phyloP scores from a whole-genome alignment of 2,888 invertebrate species.

The Autographa pulchrina region DNA sequence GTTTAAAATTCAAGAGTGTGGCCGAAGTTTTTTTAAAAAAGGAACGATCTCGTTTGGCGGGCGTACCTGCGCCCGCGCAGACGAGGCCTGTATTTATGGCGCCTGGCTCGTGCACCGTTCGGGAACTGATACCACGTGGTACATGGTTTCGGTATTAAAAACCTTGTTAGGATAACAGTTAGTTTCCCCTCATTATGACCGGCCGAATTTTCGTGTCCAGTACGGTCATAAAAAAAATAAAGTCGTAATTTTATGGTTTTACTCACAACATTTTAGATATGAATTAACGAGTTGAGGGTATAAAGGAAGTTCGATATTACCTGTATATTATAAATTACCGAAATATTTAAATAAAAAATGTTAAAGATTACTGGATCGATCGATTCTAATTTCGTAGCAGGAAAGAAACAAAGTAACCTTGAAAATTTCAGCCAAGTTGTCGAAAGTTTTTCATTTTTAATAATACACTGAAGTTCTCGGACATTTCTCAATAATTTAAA shows the following conservation, averaged over 20 bases:
- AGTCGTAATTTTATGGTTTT: constrained; percentile 38
- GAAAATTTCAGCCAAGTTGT: neutral
- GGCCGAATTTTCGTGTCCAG: constrained; percentile 36
- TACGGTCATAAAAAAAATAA: constrained; percentile 30
- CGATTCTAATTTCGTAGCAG: neutral
- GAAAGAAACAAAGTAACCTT: neutral
- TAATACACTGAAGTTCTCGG: neutral
- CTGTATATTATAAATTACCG: too few species aligned
- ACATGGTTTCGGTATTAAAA: constrained; percentile 75
- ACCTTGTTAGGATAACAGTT: constrained; percentile 86
- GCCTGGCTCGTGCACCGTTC: constrained; percentile 79
- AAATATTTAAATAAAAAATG: too few species aligned
- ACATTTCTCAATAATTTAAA: neutral
- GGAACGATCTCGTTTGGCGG: constrained; percentile 88
- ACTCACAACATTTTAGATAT: constrained; percentile 10
- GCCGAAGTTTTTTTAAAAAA: constrained; percentile 77
- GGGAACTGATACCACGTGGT: constrained; percentile 81
- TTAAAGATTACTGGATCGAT: neutral
- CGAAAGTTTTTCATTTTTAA: neutral
- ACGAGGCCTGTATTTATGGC: constrained; percentile 88
- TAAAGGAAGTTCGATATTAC: neutral
- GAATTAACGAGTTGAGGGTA: neutral
- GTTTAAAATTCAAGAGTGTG: constrained; percentile 62
- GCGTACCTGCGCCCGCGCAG: constrained; percentile 88
- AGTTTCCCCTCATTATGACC: constrained; percentile 80